Conservation (phyloP, 2,113 vertebrate species). For the Apteryx owenii region DNA sequence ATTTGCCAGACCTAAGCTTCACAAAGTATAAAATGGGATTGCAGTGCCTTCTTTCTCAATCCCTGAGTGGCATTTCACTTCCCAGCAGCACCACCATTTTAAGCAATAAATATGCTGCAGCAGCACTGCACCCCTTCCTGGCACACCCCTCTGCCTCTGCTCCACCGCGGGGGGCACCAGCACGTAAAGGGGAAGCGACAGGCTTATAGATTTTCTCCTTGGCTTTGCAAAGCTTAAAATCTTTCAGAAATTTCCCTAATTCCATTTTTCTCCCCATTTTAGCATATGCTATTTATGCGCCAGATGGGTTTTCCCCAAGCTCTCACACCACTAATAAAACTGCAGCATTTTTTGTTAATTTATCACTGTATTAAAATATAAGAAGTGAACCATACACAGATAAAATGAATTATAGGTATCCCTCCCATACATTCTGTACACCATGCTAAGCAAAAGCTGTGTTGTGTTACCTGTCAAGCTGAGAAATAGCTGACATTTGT, state of each 20-base stretch:
- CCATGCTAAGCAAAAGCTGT: conserved; percentile 80
- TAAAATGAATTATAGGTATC: conserved; percentile 74
- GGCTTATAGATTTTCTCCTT: neutral
- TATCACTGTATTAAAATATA: conserved; percentile 75
- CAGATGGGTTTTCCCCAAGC: conserved; percentile 76
- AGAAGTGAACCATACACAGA: conserved; percentile 68
- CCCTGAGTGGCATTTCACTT: neutral
- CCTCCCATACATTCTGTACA: conserved; percentile 69
- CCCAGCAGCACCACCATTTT: fast-evolving
- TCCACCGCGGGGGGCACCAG: neutral
- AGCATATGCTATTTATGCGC: conserved; percentile 35
- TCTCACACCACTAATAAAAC: conserved; percentile 69
- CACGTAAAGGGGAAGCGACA: neutral
- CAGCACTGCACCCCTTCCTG: neutral
- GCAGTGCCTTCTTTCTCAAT: neutral
- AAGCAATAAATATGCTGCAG: neutral
- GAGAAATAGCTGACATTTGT: conserved; percentile 84
- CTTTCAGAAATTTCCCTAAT: conserved; percentile 55
- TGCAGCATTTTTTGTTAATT: conserved; percentile 77
- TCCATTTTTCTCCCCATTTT: conserved; percentile 44
- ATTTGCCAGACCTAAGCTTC: neutral
- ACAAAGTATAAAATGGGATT: fast-evolving
- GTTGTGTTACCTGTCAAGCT: conserved; percentile 81
- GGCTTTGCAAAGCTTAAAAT: conserved; percentile 45
- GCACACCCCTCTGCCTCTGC: neutral